These are phyloP conservation scores for Phortica magna DNA, from an alignment of 2,888 invertebrate genomes.

Conservation along the genomic window DNA sequence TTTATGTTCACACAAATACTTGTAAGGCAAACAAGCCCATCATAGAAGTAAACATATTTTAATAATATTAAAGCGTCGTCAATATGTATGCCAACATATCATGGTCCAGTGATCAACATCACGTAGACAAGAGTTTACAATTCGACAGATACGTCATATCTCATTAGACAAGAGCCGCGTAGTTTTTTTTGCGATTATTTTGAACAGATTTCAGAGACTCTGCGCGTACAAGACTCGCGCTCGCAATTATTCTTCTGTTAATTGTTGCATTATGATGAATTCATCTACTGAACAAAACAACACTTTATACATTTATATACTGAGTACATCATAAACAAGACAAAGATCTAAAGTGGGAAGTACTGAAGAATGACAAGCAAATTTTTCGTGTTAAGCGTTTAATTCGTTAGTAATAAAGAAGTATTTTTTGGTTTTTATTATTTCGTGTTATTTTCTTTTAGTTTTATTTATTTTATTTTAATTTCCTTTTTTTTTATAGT, in stretches of 20 bases:
- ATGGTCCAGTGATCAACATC: no score
- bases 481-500: neutral
- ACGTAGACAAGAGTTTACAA: no score
- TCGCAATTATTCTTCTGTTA: neutral
- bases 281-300: neutral
- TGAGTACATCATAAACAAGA: neutral
- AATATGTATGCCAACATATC: no score
- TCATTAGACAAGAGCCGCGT: no score
- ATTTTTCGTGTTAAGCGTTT: neutral
- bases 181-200: neutral
- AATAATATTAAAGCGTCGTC: no score
- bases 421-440: neutral
- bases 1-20: no score
- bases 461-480: neutral
- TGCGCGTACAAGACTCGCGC: neutral
- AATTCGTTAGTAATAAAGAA: neutral
- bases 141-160: no score
- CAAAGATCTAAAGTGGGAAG: neutral
- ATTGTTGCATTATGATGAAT: constrained; percentile 1
- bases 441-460: neutral
- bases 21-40: no score
- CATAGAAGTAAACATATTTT: no score
- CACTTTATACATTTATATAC: neutral
- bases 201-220: neutral
- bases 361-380: neutral